These are phyloP conservation scores for Eclectus roratus DNA, from an alignment of 2,113 vertebrate genomes.

Conservation along the genomic window DNA sequence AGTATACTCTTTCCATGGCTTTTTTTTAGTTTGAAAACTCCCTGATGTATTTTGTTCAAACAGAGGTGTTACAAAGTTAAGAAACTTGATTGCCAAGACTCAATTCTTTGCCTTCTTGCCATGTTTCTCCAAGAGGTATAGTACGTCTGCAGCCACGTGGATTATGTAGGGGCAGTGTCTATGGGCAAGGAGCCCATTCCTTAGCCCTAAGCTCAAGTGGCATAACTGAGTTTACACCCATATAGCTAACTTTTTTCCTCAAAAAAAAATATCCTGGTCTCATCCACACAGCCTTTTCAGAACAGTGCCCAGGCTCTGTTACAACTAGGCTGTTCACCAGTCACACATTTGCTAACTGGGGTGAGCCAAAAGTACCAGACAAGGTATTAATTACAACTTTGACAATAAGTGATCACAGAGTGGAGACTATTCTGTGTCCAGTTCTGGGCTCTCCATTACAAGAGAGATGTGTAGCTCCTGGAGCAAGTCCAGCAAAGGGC, in stretches of 20 bases:
- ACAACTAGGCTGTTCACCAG: background rate
- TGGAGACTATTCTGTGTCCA: background rate
- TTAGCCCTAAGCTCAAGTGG: background rate
- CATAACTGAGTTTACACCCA: background rate
- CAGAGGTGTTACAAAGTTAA: background rate
- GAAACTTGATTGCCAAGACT: background rate
- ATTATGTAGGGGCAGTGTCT: background rate
- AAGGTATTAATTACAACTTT: background rate
- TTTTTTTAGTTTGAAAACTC: background rate
- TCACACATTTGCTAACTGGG: background rate
- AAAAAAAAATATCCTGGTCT: background rate
- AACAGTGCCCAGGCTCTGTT: background rate
- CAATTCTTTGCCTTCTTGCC: background rate
- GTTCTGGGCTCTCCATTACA: background rate
- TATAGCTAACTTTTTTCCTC: background rate
- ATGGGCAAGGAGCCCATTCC: background rate
- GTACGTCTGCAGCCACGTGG: background rate
- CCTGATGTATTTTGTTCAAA: background rate
- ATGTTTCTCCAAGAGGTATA: background rate
- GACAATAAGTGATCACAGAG: background rate
- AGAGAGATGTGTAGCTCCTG: background rate
- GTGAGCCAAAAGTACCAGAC: background rate
- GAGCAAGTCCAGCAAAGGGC: background rate
- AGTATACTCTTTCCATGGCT: background rate
- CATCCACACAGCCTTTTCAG: background rate